Evolutionary conservation across 2,888 invertebrate genomes (phyloP), one percentile per base, ranked within the genome.

Genomic region (Polydrusus tereticollis): DNA sequence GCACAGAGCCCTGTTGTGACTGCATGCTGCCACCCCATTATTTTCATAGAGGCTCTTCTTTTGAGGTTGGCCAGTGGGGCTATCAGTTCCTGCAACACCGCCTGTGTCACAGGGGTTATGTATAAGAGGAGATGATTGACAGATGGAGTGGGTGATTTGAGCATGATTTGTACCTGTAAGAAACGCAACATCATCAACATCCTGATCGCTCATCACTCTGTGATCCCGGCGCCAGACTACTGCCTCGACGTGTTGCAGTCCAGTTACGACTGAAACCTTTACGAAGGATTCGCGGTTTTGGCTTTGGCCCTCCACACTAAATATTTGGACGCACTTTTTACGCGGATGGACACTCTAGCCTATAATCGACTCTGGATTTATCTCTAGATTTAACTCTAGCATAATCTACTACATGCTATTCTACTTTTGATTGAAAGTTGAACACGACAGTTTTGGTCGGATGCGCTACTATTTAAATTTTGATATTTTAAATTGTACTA

Each of bases 121-220:
- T 78, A 85, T 83, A 79, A 84, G 81, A 78, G 83, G 83, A 80
- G 82, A 82, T 78, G 81, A 81, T 78, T 81, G 81, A 77, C 81
- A 81, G 78, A 80, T 80, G 77, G 80, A 78, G 77, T 82, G 81
- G 78, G 78, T 79, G 77, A 81, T 79, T 79, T 80, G 82, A 78
- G 81, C 79, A 76, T 80, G 80, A 81, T 82, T 77, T 79, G 83
- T 85, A 94, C 95, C 95, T 88, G 95, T 95, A 86, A 96, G 88
- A 88, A 96, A 96, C 75, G 96, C 95, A 82, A 95, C 95, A 88
- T 96, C 96, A 85, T 96, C 96, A 84, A 96, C 90, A 88, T 96
- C 96, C 85, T 94, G 94, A 84, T 96, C 95, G 86, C 94, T 94
- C 95, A 95, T 89, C 88, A 92, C 90, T 79, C 88, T 81, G 72